Conservation (phyloP, 2,888 invertebrate species). For the Phymatocera aterrima region DNA sequence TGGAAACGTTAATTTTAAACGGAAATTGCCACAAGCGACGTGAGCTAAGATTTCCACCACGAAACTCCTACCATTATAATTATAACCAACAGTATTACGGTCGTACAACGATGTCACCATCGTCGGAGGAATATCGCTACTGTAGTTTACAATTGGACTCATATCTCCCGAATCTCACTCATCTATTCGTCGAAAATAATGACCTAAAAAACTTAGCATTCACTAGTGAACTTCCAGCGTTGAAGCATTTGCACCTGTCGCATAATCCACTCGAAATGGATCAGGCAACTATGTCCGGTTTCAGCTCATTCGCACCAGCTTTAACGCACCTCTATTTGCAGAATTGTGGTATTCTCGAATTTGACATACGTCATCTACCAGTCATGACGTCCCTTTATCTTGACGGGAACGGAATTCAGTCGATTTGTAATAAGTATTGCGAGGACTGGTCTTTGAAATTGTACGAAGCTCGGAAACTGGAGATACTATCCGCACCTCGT, state of each 20-base stretch:
- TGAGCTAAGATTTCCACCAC: too few species aligned
- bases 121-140: neutral
- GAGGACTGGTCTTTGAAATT: slow-evolving; percentile 55
- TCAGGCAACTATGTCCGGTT: slow-evolving; percentile 54
- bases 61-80: neutral
- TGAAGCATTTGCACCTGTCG: slow-evolving; percentile 63
- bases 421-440: slow-evolving; percentile 59
- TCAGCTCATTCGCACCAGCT: slow-evolving; percentile 55
- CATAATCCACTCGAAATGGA: slow-evolving; percentile 56
- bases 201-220: slow-evolving; percentile 55
- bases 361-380: slow-evolving; percentile 52
- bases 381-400: slow-evolving; percentile 52
- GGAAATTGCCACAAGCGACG: neutral
- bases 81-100: neutral
- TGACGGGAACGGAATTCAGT: slow-evolving; percentile 60
- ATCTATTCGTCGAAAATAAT: slow-evolving; percentile 62
- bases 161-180: slow-evolving; percentile 57
- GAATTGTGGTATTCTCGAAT: slow-evolving; percentile 57
- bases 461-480: slow-evolving; percentile 55
- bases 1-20: slow-evolving; percentile 8
- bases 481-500: slow-evolving; percentile 57
- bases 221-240: slow-evolving; percentile 58
- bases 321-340: slow-evolving; percentile 63
- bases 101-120: neutral
- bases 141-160: neutral